A percentile compares a stretch with the other conserved stretches of the same genome.
These are phyloP conservation scores for Rhagoletis pomonella DNA, from an alignment of 1,140 invertebrate species.

Conservation along the genomic window DNA sequence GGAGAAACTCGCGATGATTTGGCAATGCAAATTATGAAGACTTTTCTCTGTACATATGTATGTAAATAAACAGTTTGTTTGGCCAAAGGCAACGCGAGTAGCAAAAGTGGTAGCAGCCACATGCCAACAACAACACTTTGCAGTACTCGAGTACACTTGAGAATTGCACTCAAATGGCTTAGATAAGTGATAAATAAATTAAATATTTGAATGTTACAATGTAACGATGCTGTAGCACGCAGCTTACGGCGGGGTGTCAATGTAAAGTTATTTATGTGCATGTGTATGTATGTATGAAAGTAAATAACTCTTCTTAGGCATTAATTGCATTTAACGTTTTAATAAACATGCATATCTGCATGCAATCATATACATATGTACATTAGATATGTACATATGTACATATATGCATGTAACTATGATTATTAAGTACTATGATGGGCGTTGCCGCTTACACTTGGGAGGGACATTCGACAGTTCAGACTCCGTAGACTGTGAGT, in stretches of 20 bases:
- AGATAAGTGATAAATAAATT: constrained; percentile 20
- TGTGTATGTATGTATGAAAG: no score
- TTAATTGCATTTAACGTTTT: no score
- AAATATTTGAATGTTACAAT: constrained; percentile 15
- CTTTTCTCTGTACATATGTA: background rate
- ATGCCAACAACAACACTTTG: constrained; percentile 4
- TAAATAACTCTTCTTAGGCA: no score
- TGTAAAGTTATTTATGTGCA: no score
- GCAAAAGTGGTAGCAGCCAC: background rate
- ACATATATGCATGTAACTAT: no score
- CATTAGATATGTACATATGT: no score
- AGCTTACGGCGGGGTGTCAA: background rate
- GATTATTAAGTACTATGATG: no score
- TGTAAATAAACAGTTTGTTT: background rate
- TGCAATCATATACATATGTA: no score
- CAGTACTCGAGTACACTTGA: background rate
- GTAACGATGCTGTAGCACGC: background rate
- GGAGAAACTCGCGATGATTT: background rate
- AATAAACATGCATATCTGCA: no score
- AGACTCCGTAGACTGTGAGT: no score
- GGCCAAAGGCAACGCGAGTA: background rate
- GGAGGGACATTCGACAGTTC: no score
- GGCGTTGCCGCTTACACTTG: no score
- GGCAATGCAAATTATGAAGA: constrained; percentile 10
- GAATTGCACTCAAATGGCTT: constrained; percentile 11